A percentile compares a stretch with the other conserved stretches of the same genome.
Evolutionary conservation across 2,797 vertebrate species (phyloP).

Genomic region (Lateolabrax maculatus): DNA sequence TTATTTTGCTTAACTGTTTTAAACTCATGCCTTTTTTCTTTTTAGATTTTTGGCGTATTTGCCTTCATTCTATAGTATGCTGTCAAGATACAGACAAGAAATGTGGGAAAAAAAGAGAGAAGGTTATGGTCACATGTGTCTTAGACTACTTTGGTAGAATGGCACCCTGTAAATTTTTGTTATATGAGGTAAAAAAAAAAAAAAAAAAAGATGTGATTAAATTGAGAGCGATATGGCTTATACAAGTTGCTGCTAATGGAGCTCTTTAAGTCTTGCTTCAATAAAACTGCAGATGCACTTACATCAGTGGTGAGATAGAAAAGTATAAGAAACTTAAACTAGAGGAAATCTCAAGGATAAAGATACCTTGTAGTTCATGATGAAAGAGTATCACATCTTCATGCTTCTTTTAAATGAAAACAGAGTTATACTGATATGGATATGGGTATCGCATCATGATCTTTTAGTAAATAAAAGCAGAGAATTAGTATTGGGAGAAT

Average conservation of each 20-base stretch:
- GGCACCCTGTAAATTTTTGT: conserved; percentile 20
- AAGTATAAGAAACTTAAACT: neutral
- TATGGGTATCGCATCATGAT: conserved; percentile 22
- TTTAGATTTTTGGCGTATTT: conserved; percentile 8
- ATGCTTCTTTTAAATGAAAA: conserved; percentile 8
- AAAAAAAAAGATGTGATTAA: conserved; percentile 31
- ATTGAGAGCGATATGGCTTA: conserved; percentile 36
- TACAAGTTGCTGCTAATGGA: conserved; percentile 39
- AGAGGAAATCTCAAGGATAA: conserved; percentile 10
- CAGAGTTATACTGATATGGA: conserved; percentile 12
- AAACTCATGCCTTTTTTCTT: neutral
- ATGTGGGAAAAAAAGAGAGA: neutral
- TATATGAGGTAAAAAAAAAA: conserved; percentile 20
- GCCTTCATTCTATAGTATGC: neutral
- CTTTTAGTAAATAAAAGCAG: conserved; percentile 15
- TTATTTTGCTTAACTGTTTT: neutral
- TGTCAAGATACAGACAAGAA: neutral
- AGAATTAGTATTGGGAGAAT: conserved; percentile 13
- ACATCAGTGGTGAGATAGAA: conserved; percentile 28
- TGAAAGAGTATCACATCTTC: conserved; percentile 13
- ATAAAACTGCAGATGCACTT: conserved; percentile 31
- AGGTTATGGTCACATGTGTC: neutral
- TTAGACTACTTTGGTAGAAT: conserved; percentile 2
- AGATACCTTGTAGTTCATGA: neutral
- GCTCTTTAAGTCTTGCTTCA: conserved; percentile 13